These are phyloP conservation scores for Pammene aurita DNA, from an alignment of 2,888 invertebrate genomes.

Conservation along the genomic window DNA sequence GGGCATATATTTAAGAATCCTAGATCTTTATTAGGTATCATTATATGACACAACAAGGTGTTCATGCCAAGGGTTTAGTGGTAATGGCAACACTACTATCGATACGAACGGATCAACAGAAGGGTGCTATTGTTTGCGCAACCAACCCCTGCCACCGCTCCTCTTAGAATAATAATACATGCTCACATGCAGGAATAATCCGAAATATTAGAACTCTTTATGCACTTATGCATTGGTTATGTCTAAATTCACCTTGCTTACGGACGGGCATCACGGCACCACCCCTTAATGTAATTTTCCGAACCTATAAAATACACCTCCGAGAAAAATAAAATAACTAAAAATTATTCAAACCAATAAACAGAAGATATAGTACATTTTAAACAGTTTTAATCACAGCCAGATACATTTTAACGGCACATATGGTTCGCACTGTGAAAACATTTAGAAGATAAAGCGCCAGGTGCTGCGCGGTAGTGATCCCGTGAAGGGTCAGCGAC, in stretches of 20 bases:
- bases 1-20: background rate
- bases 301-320: constrained; percentile 66
- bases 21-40: background rate
- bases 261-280: constrained; percentile 88
- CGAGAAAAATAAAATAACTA: constrained; percentile 66
- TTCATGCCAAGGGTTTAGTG: constrained; percentile 37
- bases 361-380: constrained; percentile 63
- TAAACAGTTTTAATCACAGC: constrained; percentile 70
- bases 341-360: constrained; percentile 65
- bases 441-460: constrained; percentile 72
- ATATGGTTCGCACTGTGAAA: constrained; percentile 72
- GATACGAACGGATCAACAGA: constrained; percentile 58
- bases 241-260: constrained; percentile 86
- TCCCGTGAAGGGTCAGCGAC: constrained; percentile 74
- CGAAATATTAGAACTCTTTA: background rate
- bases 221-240: constrained; percentile 12
- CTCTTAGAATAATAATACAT: constrained; percentile 30
- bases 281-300: constrained; percentile 77
- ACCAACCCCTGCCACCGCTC: constrained; percentile 52
- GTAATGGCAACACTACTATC: constrained; percentile 65
- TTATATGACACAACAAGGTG: background rate
- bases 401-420: constrained; percentile 65
- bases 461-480: constrained; percentile 70
- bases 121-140: constrained; percentile 56
- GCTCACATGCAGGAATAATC: constrained; percentile 24